A percentile compares a stretch with the other conserved stretches of the same genome.
These are phyloP conservation scores for Buteo buteo DNA, from an alignment of 2,113 vertebrate genomes.

Conservation along the genomic window DNA sequence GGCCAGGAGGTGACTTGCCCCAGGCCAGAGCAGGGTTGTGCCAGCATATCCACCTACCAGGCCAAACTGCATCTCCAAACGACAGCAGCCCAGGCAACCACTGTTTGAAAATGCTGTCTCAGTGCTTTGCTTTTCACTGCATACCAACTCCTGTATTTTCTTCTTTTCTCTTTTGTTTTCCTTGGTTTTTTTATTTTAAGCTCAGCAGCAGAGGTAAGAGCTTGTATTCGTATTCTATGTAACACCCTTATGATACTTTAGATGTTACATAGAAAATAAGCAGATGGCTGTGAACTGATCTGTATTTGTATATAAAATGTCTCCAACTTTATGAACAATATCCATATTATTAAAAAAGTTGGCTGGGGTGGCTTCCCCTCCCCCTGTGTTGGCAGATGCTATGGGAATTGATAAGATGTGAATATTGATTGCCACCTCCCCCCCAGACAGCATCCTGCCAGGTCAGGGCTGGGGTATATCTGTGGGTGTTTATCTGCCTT, in stretches of 20 bases:
- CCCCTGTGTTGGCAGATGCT: background rate
- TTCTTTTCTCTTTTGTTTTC: background rate
- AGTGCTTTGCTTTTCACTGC: background rate
- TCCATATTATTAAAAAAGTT: background rate
- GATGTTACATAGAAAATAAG: background rate
- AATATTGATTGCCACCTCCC: background rate
- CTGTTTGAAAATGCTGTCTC: background rate
- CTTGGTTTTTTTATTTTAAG: background rate
- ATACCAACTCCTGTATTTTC: background rate
- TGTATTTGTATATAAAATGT: background rate
- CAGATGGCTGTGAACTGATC: constrained; percentile 23
- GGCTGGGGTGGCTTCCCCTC: background rate
- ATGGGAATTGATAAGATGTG: background rate
- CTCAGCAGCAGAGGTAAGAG: background rate
- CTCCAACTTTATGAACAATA: background rate
- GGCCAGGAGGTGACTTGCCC: background rate
- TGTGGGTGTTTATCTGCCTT: background rate
- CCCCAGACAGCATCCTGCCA: background rate
- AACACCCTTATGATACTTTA: background rate
- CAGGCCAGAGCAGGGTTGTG: background rate
- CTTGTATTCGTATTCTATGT: constrained; percentile 15
- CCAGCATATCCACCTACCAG: background rate
- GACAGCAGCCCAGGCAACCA: background rate
- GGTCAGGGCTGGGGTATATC: background rate
- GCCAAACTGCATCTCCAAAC: background rate